Evolutionary conservation across 2,888 invertebrate species (phyloP), one percentile per base, ranked within the genome.

Genomic region (Amphipoea lucens): DNA sequence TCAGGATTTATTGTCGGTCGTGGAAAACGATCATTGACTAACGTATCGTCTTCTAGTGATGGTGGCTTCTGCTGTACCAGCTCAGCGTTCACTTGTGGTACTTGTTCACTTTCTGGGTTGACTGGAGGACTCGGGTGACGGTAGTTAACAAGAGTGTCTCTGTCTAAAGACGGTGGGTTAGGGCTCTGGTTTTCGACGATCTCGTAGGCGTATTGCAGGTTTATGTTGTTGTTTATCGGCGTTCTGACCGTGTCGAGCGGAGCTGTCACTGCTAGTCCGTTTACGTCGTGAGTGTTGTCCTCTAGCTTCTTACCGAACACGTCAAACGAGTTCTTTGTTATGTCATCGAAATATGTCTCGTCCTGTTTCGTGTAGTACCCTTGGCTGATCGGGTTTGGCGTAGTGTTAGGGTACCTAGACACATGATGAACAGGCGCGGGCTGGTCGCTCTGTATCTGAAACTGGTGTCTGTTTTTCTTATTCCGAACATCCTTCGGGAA

Each of bases 281-380:
- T 94, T 0, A 97, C 90, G 87, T 96, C 95, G 80, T 95, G 96
- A 51, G 95, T 96, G 40, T 96, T 97, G 90, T 95, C 96, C 91
- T 95, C 97, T 76, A 98, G 93, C 93, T 98, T 98, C 93, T 98
- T 98, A 2, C 98, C 98, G 91, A 98, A 98, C 87, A 98, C 97
- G 51, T 98, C 98, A 90, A 98, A 98, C 78, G 98, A 98, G 90
- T 98, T 98, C 92, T 97, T 98, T 6, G 98, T 98, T 77, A 98
- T 98, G 90, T 98, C 98, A 89, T 98, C 98, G 82, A 98, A 96
- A 84, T 97, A 97, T 78, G 97, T 97, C 90, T 98, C 97, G 91
- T 97, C 97, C 84, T 98, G 98, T 91, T 97, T 97, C 23, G 98
- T 98, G 94, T 98, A 98, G 93, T 98, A 98, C 60, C 97, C 97